Percentiles rank a stretch among this genome's conserved stretches.
These are phyloP conservation scores for Bombus affinis DNA, from an alignment of 1,140 invertebrate species.

Conservation along the genomic window DNA sequence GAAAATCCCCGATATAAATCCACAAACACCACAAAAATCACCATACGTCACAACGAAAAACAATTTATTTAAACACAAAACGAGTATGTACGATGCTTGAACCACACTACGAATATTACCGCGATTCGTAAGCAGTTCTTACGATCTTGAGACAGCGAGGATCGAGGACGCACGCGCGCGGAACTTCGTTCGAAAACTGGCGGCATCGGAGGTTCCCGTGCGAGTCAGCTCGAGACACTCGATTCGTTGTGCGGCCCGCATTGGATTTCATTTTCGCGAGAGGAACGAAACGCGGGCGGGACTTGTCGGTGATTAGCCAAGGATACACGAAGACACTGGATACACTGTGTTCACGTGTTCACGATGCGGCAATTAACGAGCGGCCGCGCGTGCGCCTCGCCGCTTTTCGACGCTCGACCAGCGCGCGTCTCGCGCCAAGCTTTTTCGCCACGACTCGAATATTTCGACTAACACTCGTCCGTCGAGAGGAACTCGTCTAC, in stretches of 20 bases:
- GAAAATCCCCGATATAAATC: not conserved
- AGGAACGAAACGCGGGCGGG: not conserved
- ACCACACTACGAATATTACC: too few relatives aligned
- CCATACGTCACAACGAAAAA: not conserved
- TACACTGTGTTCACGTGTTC: slow-evolving; percentile 10
- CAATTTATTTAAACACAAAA: not conserved
- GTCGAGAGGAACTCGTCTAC: slow-evolving; percentile 28
- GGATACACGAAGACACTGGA: slow-evolving; percentile 32
- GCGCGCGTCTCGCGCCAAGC: not conserved
- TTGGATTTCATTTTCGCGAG: not conserved
- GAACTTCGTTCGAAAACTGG: slow-evolving; percentile 31
- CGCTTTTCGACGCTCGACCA: not conserved
- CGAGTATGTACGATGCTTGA: too few relatives aligned
- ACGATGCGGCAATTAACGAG: slow-evolving; percentile 33
- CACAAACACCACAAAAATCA: not conserved
- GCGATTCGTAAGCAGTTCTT: not conserved
- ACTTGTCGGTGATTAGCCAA: not conserved
- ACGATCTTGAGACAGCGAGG: not conserved
- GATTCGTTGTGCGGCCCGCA: not conserved
- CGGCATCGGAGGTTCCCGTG: slow-evolving; percentile 9
- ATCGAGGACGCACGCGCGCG: slow-evolving; percentile 31
- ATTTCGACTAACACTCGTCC: slow-evolving; percentile 43
- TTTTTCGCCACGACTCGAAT: slow-evolving; percentile 35
- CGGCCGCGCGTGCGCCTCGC: slow-evolving; percentile 12
- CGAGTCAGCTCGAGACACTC: not conserved